Evolutionary conservation across 2,797 vertebrate genomes (phyloP).

Genomic region (Bovichtus diacanthus): DNA sequence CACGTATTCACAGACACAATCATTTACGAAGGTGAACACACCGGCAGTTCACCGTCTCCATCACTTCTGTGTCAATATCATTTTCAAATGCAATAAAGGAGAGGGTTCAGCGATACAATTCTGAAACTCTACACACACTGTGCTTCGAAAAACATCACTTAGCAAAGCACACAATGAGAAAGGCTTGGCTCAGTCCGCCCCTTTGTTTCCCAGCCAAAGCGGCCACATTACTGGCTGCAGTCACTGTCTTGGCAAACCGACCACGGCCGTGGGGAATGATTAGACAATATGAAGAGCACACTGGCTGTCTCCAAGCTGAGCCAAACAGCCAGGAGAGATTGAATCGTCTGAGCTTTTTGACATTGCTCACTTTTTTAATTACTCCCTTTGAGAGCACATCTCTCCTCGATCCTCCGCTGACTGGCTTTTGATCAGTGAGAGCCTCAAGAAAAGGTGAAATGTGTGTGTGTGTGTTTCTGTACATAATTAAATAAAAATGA

Average conservation of each 20-base stretch:
- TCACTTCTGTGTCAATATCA: background rate
- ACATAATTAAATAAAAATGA: conserved; percentile 55
- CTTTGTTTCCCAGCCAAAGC: conserved; percentile 55
- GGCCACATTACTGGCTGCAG: conserved; percentile 18
- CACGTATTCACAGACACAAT: background rate
- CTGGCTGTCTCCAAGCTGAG: conserved; percentile 15
- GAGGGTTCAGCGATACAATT: conserved; percentile 28
- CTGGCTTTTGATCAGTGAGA: conserved; percentile 63
- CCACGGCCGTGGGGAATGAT: conserved; percentile 28
- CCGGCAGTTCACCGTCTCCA: background rate
- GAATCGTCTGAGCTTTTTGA: conserved; percentile 49
- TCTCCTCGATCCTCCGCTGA: conserved; percentile 45
- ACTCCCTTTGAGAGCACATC: conserved; percentile 61
- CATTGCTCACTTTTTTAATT: conserved; percentile 70
- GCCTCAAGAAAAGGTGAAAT: conserved; percentile 15
- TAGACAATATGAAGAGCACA: conserved; percentile 16
- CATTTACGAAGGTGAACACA: background rate
- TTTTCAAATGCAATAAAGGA: conserved; percentile 33
- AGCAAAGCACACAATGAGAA: conserved; percentile 33
- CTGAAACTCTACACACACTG: conserved; percentile 6
- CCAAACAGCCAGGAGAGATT: conserved; percentile 29
- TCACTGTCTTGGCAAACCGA: conserved; percentile 49
- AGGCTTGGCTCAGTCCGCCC: conserved; percentile 29
- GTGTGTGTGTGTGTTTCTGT: conserved; percentile 19
- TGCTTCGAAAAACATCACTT: conserved; percentile 33